A percentile compares a stretch with the other conserved stretches of the same genome.
Evolutionary conservation across 2,888 invertebrate genomes (phyloP).

Genomic region (Clitarchus hookeri): DNA sequence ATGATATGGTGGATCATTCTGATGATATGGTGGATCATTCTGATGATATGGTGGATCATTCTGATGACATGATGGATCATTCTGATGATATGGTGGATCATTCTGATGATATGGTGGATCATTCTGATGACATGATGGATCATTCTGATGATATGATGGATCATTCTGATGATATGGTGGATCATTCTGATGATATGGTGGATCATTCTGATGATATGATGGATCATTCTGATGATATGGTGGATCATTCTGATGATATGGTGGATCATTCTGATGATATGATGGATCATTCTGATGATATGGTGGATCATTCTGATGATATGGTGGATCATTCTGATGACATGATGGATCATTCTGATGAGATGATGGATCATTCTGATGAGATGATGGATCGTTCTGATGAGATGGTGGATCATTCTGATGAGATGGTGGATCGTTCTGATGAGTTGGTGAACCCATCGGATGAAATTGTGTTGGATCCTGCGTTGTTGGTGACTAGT

Average conservation of each 20-base stretch:
- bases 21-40: too few species aligned
- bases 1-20: neutral
- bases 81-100: neutral
- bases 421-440: neutral
- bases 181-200: too few species aligned
- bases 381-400: too few species aligned
- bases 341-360: too few species aligned
- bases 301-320: neutral
- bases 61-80: too few species aligned
- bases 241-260: too few species aligned
- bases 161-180: neutral
- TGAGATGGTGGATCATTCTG: neutral
- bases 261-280: neutral
- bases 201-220: neutral
- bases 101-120: neutral
- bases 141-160: neutral
- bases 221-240: too few species aligned
- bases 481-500: neutral
- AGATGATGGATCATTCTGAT: neutral
- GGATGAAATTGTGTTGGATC: conserved; percentile 1
- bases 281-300: neutral
- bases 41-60: neutral
- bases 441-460: neutral
- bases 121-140: neutral
- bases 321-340: neutral